Conservation (phyloP, 2,113 vertebrate genomes). For the Podocnemis expansa region DNA sequence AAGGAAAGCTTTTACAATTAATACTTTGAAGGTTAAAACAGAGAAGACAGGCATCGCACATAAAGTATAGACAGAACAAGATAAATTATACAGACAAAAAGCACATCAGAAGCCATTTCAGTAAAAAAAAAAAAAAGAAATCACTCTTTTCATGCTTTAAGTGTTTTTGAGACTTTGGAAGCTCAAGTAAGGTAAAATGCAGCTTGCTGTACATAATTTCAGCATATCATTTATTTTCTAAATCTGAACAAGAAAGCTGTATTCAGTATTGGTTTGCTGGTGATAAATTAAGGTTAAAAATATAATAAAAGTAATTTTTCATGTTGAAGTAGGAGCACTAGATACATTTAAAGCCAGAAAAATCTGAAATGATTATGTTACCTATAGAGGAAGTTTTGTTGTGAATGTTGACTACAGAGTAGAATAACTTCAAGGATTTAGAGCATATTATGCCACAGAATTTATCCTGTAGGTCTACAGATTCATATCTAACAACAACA, state of each 20-base stretch:
- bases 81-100: slow-evolving; percentile 19
- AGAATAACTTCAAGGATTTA: background rate
- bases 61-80: background rate
- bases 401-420: background rate
- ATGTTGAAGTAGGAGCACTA: background rate
- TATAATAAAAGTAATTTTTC: background rate
- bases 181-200: background rate
- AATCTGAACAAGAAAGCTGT: background rate
- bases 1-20: background rate
- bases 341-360: background rate
- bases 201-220: background rate
- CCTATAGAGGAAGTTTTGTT: background rate
- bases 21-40: background rate
- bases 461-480: background rate
- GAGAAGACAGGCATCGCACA: background rate
- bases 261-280: background rate
- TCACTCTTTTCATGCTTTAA: background rate
- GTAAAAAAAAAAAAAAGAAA: background rate
- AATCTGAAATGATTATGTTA: background rate
- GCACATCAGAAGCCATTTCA: background rate
- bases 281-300: slow-evolving; percentile 19
- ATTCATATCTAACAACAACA: background rate
- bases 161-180: background rate
- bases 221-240: background rate
- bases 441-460: background rate